phyloP scores from a whole-genome alignment of 2,888 invertebrate species.

The Pandemis heparana region DNA sequence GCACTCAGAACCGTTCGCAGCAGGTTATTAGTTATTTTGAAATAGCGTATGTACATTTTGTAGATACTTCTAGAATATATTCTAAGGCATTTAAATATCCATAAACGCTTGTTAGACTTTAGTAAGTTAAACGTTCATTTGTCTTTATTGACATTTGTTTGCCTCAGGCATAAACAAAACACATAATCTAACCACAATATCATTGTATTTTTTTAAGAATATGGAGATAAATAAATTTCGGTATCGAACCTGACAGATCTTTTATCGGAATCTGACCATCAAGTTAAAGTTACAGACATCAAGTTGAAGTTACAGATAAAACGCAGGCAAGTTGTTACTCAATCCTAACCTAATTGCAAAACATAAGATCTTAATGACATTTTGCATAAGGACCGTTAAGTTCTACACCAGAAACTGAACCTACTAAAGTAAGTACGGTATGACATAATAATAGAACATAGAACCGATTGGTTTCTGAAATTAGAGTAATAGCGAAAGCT shows the following conservation, averaged over 20 bases:
- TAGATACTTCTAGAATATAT: background rate
- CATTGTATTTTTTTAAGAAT: no score
- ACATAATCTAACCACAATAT: no score
- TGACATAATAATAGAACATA: constrained; percentile 35
- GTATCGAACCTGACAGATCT: background rate
- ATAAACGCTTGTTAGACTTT: no score
- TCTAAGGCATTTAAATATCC: background rate
- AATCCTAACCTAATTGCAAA: constrained; percentile 38
- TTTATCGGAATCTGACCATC: constrained; percentile 17
- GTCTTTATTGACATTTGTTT: no score
- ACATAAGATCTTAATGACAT: constrained; percentile 37
- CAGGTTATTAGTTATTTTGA: background rate
- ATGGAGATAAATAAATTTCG: background rate
- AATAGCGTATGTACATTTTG: background rate
- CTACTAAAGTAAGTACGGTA: background rate
- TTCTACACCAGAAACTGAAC: constrained; percentile 19
- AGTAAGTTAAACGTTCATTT: no score
- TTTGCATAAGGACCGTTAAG: constrained; percentile 40
- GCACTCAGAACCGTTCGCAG: background rate
- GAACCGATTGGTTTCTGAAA: constrained; percentile 28
- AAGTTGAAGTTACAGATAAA: constrained; percentile 8
- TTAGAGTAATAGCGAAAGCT: background rate
- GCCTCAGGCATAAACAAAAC: no score
- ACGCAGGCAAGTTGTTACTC: constrained; percentile 17
- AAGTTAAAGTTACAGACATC: constrained; percentile 19